Evolutionary conservation across 2,888 invertebrate species (phyloP), one percentile per base, ranked within the genome.

Genomic region (Maniola hyperantus): DNA sequence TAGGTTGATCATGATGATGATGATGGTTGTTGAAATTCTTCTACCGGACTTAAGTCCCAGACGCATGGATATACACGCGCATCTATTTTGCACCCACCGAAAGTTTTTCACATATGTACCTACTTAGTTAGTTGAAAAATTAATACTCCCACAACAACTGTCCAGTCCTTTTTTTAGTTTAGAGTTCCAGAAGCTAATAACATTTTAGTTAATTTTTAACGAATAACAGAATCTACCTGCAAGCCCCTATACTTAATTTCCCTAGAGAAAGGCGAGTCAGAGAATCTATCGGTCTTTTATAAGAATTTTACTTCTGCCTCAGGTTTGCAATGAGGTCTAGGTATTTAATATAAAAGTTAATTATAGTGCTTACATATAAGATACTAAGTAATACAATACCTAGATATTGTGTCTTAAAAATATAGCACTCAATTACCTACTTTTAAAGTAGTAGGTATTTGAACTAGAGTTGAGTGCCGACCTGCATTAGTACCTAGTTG

Each of bases 181-280:
- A 8, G 20, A 48, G 48, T 50, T 7, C 6, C 2, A 60, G 46
- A 15, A 67, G 53, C 59, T 18, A 44, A 48, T 44, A 54, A 39
- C 26, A 64, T 60, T 67, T 44, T 18, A 62, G 78, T 77, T 75
- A 79, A 79, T 79, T 81, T 83, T 74, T 79, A 82, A 78, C 78
- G 79, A 81, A 79, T 71, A 72, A 72, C 67, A 70, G 62, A 66
- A 63, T 63, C 63, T 66, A 65, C 66, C 72, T 74, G 69, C 67
- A 65, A 68, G 70, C 66, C 64, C 69, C 42, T 68, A n/a, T 64
- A 73, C 76, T 76, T 80, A 81, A 84, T 84, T 84, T 85, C 84
- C 85, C 85, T 65, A 46, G 83, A 77, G 83, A 68, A 48, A 54
- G 34, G 71, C 71, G 64, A 71, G 61, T 70, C 50, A 67, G 68